Conservation (phyloP, 1,140 invertebrate species). For the Octopus sinensis region DNA sequence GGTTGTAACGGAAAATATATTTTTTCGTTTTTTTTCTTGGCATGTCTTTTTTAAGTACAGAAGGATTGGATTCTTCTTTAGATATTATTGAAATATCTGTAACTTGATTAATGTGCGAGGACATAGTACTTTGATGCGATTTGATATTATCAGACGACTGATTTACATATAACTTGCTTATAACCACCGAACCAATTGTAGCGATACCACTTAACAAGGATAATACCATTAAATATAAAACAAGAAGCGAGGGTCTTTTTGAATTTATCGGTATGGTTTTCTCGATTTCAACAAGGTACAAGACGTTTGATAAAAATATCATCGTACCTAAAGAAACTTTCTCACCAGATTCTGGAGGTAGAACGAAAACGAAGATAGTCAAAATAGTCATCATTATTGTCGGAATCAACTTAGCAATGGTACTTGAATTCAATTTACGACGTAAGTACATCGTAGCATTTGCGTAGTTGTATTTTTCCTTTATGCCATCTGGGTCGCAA, state of each 20-base stretch:
- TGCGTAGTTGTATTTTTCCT: not conserved
- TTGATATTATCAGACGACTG: too few relatives aligned
- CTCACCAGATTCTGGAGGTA: constrained; percentile 97
- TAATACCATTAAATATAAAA: not conserved
- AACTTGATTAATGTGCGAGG: too few relatives aligned
- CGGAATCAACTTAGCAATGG: constrained; percentile 31
- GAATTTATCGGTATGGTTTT: not conserved
- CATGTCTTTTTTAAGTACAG: too few relatives aligned
- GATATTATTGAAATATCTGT: too few relatives aligned
- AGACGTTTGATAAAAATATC: constrained; percentile 38
- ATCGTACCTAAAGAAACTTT: constrained; percentile 94
- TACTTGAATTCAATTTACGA: not conserved
- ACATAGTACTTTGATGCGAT: too few relatives aligned
- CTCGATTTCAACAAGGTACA: constrained; percentile 13
- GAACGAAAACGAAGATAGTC: constrained; percentile 92
- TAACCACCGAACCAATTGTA: not conserved
- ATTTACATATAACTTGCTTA: not conserved
- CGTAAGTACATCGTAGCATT: not conserved
- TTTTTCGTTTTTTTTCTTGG: too few relatives aligned
- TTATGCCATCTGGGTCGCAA: not conserved
- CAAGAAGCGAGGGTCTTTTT: not conserved
- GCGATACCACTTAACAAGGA: not conserved
- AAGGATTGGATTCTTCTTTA: too few relatives aligned
- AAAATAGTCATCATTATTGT: constrained; percentile 68
- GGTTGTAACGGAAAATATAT: too few relatives aligned